Evolutionary conservation across 1,140 invertebrate species (phyloP).

Genomic region (Dryas iulia): DNA sequence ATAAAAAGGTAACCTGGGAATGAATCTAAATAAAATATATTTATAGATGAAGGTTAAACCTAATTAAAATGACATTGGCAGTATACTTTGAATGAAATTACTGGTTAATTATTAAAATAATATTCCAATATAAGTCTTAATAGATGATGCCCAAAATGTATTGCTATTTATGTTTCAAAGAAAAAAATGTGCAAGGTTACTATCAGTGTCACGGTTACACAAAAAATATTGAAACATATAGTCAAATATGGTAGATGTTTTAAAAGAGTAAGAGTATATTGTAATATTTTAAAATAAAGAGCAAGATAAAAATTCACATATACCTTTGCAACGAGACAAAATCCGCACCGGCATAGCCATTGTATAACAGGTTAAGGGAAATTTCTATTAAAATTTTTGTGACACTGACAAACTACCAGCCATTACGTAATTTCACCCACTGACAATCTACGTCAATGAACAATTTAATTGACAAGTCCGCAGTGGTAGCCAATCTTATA

Average conservation of each 20-base stretch:
- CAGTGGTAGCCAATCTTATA: neutral
- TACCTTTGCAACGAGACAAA: constrained; percentile 71
- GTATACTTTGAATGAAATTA: neutral
- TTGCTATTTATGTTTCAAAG: constrained; percentile 6
- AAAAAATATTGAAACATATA: constrained; percentile 7
- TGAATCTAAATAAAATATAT: constrained; percentile 37
- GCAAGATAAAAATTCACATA: constrained; percentile 10
- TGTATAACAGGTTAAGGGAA: constrained; percentile 52
- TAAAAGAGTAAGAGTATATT: neutral
- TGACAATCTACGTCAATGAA: constrained; percentile 10
- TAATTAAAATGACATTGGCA: constrained; percentile 60
- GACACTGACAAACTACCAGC: constrained; percentile 64
- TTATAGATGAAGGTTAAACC: constrained; percentile 66
- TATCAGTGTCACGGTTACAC: constrained; percentile 24
- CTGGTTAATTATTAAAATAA: neutral
- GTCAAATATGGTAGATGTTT: neutral
- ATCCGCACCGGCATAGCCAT: constrained; percentile 71
- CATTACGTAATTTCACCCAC: constrained; percentile 63
- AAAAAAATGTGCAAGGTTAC: constrained; percentile 11
- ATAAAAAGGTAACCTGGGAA: neutral
- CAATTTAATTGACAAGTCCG: constrained; percentile 1
- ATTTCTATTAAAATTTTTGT: constrained; percentile 53
- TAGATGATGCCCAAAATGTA: neutral
- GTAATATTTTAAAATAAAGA: neutral
- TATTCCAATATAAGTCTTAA: neutral